phyloP scores from a whole-genome alignment of 2,888 invertebrate genomes.

The Ecliptopera silaceata region DNA sequence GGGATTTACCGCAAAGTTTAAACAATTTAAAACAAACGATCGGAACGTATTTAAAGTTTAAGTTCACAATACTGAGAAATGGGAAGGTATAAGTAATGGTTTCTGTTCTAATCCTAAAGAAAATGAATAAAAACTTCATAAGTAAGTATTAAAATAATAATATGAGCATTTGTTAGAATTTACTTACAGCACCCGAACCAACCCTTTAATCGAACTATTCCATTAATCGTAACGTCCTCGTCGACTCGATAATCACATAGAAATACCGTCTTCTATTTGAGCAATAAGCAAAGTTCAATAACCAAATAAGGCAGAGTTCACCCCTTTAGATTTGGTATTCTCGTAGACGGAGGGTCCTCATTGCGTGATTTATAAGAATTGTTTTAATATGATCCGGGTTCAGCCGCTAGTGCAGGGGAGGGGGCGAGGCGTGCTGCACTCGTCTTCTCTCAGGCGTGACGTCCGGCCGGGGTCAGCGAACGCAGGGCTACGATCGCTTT shows the following conservation, averaged over 20 bases:
- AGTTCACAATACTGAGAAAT: no score
- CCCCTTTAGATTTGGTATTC: slow-evolving; percentile 24
- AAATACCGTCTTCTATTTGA: slow-evolving; percentile 13
- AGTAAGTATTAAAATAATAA: no score
- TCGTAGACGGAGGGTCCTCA: slow-evolving; percentile 38
- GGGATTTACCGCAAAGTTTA: slow-evolving; percentile 9
- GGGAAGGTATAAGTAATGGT: no score
- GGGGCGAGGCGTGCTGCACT: slow-evolving; percentile 62
- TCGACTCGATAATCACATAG: slow-evolving; percentile 8
- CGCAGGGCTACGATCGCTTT: slow-evolving; percentile 72
- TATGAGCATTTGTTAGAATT: neutral
- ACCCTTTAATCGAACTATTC: neutral
- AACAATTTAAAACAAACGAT: neutral
- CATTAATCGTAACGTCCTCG: slow-evolving; percentile 7
- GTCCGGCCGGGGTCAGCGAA: slow-evolving; percentile 78
- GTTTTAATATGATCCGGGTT: slow-evolving; percentile 40
- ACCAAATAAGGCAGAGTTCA: slow-evolving; percentile 25
- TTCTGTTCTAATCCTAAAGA: neutral
- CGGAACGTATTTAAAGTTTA: neutral
- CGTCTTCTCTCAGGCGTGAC: slow-evolving; percentile 77
- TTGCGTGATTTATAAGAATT: slow-evolving; percentile 50
- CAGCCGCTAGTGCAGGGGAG: slow-evolving; percentile 42
- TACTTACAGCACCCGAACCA: no score
- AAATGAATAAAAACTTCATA: no score
- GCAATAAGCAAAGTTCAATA: slow-evolving; percentile 29